A percentile compares a stretch with the other conserved stretches of the same genome.
These are phyloP conservation scores for Daubentonia madagascariensis DNA, from an alignment of 2,113 vertebrate genomes.

Conservation along the genomic window DNA sequence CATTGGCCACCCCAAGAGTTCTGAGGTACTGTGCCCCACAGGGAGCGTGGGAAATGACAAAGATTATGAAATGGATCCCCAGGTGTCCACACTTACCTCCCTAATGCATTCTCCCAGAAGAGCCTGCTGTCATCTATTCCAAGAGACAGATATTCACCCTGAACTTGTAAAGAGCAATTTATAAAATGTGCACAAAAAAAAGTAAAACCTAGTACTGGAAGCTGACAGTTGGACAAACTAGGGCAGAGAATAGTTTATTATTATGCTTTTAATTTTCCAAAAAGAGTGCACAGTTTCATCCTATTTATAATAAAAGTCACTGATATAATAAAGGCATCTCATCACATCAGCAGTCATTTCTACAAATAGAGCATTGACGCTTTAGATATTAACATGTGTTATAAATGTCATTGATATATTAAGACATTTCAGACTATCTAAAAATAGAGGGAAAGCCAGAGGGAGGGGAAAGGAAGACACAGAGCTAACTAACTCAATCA, in stretches of 20 bases:
- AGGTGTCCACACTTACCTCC: constrained; percentile 47
- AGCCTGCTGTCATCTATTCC: constrained; percentile 48
- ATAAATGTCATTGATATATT: constrained; percentile 90
- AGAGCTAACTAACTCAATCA: constrained; percentile 81
- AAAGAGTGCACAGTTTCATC: constrained; percentile 70
- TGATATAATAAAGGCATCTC: constrained; percentile 84
- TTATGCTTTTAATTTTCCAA: constrained; percentile 61
- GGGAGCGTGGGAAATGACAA: not conserved
- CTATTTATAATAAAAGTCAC: constrained; percentile 84
- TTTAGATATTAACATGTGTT: constrained; percentile 89
- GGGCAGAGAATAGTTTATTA: constrained; percentile 50
- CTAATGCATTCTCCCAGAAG: constrained; percentile 52
- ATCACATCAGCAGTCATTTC: constrained; percentile 85
- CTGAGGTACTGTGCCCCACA: not conserved
- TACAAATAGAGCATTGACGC: constrained; percentile 84
- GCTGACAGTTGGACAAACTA: constrained; percentile 34
- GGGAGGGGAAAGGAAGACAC: constrained; percentile 52
- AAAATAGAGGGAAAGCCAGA: constrained; percentile 79
- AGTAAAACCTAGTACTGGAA: constrained; percentile 32
- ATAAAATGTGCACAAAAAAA: constrained; percentile 44
- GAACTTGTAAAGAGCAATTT: constrained; percentile 63
- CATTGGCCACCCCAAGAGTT: not conserved
- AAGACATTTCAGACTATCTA: constrained; percentile 85
- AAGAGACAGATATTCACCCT: constrained; percentile 52
- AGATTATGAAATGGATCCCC: constrained; percentile 41